Base-by-base conservation (phyloP, 2,888 invertebrate genomes). In the Melinopterus prodromus region DNA sequence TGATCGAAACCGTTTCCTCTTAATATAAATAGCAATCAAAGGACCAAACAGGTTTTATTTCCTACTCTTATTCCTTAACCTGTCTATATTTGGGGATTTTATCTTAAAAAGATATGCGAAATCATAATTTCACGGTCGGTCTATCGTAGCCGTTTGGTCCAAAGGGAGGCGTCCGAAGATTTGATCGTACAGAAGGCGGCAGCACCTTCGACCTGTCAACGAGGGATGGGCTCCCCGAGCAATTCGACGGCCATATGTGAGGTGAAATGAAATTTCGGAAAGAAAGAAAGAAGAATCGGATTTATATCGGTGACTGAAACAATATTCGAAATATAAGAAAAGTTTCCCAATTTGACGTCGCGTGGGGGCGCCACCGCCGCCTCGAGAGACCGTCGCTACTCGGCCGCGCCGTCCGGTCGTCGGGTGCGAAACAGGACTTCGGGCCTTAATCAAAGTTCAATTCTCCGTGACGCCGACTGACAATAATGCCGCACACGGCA, bases 371-470 rank as follows among this genome's bases (percentile, higher is more conserved):
- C 83, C 83, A 85, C 84, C 85, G 84, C 26, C 26, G 84, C 26
- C 26, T 83, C 86, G 82, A 77, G 87, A 85, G 86, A 86, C 84
- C 83, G 74, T n/a, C 83, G 84, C 85, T 85, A n/a, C n/a, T 84
- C 84, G 84, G 84, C 83, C 85, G 83, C 84, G 83, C 83, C 84
- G 85, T 53, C 53, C 53, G 53, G 53, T 53, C 38, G 38, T 84
- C 84, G 83, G 83, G 82, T 80, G 82, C 83, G 84, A 84, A 84
- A 83, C 82, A 83, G 84, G 83, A 26, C 83, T 83, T 78, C 83
- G 81, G 84, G 85, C 85, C 86, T 86, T 87, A 87, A 87, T 87
- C 87, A 87, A 87, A 87, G 86, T 86, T 86, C 86, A 87, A 87
- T 87, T 86, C 86, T 83, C 84, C 84, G 86, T 86, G 86, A 87